phyloP scores from a whole-genome alignment of 2,113 vertebrate genomes.

The Oreotrochilus melanogaster region DNA sequence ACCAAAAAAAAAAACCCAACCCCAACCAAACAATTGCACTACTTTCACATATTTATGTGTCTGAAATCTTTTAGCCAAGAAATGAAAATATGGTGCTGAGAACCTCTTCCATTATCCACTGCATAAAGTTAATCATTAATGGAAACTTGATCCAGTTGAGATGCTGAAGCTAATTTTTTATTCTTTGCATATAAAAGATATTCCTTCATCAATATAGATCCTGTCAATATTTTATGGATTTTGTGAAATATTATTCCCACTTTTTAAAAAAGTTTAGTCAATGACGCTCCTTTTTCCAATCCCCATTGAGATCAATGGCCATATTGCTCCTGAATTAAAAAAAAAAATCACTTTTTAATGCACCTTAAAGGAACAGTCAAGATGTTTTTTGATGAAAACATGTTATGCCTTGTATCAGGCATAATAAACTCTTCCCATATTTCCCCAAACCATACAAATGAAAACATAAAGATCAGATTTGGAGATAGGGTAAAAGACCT shows the following conservation, averaged over 20 bases:
- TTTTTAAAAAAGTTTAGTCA: neutral
- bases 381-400: neutral
- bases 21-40: too few relatives aligned
- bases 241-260: neutral
- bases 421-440: fast-evolving
- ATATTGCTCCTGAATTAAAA: neutral
- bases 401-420: neutral
- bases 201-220: neutral
- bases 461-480: neutral
- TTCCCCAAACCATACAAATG: neutral
- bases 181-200: neutral
- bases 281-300: neutral
- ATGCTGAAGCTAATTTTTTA: neutral
- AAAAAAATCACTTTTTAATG: neutral
- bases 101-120: neutral
- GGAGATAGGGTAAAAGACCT: neutral
- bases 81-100: neutral
- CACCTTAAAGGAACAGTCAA: neutral
- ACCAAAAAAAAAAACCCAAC: neutral
- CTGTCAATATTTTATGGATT: neutral
- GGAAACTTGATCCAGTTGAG: neutral
- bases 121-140: neutral
- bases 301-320: neutral
- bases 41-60: neutral
- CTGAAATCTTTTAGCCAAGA: neutral